These are phyloP conservation scores for Poeciliopsis turrubarensis DNA, from an alignment of 2,113 vertebrate species.

Conservation along the genomic window DNA sequence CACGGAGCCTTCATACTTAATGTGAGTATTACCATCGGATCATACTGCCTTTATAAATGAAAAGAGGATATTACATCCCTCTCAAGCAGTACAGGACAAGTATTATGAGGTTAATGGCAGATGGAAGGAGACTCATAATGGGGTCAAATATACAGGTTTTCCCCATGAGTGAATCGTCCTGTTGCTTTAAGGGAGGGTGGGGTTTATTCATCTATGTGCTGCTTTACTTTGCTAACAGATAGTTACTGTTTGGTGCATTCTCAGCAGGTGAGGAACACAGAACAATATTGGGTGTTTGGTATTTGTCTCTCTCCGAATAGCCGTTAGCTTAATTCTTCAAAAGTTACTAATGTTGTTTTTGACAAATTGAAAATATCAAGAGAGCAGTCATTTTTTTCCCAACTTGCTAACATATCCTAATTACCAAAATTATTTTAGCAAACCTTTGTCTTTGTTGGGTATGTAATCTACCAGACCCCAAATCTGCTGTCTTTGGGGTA, in stretches of 20 bases:
- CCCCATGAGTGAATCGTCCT: conserved; percentile 17
- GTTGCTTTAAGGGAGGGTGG: not conserved
- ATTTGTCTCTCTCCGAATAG: too few relatives aligned
- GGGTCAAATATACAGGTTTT: not conserved
- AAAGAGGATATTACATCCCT: conserved; percentile 4
- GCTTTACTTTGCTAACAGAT: not conserved
- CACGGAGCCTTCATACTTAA: not conserved
- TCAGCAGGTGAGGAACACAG: too few relatives aligned
- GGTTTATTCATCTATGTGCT: not conserved
- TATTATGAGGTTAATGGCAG: not conserved
- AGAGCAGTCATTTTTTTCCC: too few relatives aligned
- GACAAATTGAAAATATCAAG: too few relatives aligned
- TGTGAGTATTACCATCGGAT: not conserved
- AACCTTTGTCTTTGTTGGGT: too few relatives aligned
- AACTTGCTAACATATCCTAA: too few relatives aligned
- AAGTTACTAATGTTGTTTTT: too few relatives aligned
- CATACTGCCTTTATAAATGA: not conserved
- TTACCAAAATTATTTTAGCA: too few relatives aligned
- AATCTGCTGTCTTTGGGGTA: too few relatives aligned
- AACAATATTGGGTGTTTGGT: not conserved
- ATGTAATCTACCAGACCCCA: too few relatives aligned
- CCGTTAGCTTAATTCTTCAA: too few relatives aligned
- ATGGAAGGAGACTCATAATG: not conserved
- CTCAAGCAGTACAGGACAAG: not conserved
- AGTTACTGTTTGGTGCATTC: not conserved